phyloP scores from a whole-genome alignment of 2,797 vertebrate species.

The Acrossocheilus wenchowensis region DNA sequence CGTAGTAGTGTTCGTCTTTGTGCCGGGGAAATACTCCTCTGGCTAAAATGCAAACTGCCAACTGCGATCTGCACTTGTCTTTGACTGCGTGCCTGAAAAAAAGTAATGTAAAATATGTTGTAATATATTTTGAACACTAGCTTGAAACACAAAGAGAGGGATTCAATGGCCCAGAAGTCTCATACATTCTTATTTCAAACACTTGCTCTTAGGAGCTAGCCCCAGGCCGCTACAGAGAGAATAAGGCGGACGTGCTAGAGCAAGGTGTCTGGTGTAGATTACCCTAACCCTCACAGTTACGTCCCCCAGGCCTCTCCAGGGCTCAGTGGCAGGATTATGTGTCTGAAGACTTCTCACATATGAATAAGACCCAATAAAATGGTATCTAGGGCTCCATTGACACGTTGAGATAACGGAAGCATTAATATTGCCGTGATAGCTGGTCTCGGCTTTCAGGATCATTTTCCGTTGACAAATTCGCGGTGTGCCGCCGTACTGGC shows the following conservation, averaged over 20 bases:
- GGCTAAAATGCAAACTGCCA: constrained; percentile 73
- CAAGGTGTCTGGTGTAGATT: constrained; percentile 87
- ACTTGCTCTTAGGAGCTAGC: constrained; percentile 73
- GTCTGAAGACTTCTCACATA: constrained; percentile 66
- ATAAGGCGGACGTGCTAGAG: constrained; percentile 78
- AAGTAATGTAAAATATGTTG: constrained; percentile 80
- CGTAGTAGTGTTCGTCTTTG: constrained; percentile 71
- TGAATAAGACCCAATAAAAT: constrained; percentile 60
- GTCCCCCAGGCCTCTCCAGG: constrained; percentile 73
- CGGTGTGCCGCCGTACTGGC: not conserved
- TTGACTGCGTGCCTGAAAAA: constrained; percentile 75
- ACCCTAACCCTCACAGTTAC: constrained; percentile 70
- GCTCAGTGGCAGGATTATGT: constrained; percentile 78
- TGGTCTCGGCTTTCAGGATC: constrained; percentile 43
- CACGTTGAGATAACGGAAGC: constrained; percentile 64
- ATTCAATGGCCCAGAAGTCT: constrained; percentile 77
- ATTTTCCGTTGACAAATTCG: constrained; percentile 7
- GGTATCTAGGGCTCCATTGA: constrained; percentile 61
- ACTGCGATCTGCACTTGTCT: constrained; percentile 64
- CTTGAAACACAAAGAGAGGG: constrained; percentile 73
- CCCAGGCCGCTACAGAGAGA: constrained; percentile 79
- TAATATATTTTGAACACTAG: constrained; percentile 81
- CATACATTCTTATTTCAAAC: constrained; percentile 76
- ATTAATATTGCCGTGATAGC: constrained; percentile 68
- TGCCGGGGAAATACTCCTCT: constrained; percentile 78